Conservation (phyloP, 1,140 invertebrate genomes). For the Samia ricini region DNA sequence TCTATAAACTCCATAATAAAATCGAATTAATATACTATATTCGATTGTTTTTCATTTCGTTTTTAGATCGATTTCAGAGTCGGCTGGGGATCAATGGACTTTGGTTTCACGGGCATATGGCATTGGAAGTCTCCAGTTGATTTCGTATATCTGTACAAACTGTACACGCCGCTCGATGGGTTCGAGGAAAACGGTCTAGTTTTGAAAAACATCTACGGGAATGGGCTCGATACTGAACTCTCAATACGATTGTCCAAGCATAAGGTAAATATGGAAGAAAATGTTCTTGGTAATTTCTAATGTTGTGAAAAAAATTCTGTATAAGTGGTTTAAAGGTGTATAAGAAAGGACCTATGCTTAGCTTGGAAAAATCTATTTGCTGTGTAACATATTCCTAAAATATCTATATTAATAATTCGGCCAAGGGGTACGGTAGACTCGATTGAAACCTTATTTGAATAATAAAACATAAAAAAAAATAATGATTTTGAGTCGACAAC, state of each 20-base stretch:
- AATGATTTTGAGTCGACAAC: too few species aligned
- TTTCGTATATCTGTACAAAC: slow-evolving; percentile 87
- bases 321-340: too few species aligned
- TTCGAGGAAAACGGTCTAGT: slow-evolving; percentile 86
- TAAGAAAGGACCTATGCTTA: too few species aligned
- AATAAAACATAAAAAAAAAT: too few species aligned
- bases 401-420: too few species aligned
- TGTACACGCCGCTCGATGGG: slow-evolving; percentile 85
- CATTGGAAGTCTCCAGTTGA: slow-evolving; percentile 82
- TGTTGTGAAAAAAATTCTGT: too few species aligned
- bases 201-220: slow-evolving; percentile 80
- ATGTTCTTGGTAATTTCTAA: background rate
- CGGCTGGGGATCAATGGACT: slow-evolving; percentile 84
- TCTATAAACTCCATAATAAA: too few species aligned
- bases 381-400: too few species aligned
- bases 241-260: slow-evolving; percentile 82
- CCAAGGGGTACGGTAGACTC: too few species aligned
- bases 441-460: too few species aligned
- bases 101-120: slow-evolving; percentile 88
- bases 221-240: slow-evolving; percentile 83
- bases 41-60: too few species aligned
- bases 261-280: slow-evolving; percentile 75
- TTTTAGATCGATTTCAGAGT: slow-evolving; percentile 83
- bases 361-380: too few species aligned
- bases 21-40: background rate